phyloP scores from a whole-genome alignment of 2,113 vertebrate genomes.

The Lasiurus cinereus region DNA sequence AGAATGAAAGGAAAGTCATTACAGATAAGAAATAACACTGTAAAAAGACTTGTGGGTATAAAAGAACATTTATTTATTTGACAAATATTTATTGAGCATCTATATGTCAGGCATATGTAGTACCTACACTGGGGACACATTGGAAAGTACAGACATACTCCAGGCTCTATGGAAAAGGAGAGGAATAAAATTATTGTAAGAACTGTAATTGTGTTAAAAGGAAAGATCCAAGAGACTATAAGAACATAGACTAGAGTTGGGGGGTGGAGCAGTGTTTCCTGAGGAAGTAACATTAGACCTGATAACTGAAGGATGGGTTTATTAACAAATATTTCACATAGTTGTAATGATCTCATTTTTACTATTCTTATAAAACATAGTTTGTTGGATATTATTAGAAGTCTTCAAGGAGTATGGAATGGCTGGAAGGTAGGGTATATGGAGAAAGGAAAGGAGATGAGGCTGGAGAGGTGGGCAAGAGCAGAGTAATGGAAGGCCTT shows the following conservation, averaged over 20 bases:
- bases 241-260: not conserved
- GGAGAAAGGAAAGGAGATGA: not conserved
- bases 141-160: not conserved
- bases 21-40: not conserved
- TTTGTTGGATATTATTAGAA: not conserved
- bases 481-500: not conserved
- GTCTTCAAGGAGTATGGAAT: not conserved
- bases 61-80: slow-evolving; percentile 11
- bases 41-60: not conserved
- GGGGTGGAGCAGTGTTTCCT: not conserved
- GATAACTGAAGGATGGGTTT: not conserved
- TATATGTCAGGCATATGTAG: not conserved
- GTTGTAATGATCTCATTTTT: not conserved
- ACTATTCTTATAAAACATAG: not conserved
- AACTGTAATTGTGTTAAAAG: not conserved
- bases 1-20: not conserved
- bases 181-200: not conserved
- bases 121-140: not conserved
- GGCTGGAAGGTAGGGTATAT: not conserved
- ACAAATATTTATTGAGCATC: not conserved
- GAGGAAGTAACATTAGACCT: not conserved
- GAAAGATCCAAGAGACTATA: not conserved
- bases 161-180: not conserved
- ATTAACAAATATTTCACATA: not conserved
- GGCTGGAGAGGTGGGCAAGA: not conserved